phyloP scores from a whole-genome alignment of 1,140 invertebrate species.

The Zaprionus kolodkinae region DNA sequence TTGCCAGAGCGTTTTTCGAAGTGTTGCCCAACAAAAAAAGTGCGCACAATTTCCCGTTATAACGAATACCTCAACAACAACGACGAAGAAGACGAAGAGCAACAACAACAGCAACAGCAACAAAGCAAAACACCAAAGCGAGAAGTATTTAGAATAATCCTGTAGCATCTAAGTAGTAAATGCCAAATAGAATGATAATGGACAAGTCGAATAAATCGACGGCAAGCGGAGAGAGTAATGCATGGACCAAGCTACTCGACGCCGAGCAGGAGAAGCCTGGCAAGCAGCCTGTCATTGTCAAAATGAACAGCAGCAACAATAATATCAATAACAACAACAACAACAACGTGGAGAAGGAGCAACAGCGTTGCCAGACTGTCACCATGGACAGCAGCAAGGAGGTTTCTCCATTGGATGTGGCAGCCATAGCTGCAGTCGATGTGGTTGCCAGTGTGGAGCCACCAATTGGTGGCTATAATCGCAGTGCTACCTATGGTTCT shows the following conservation, averaged over 20 bases:
- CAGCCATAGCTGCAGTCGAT: neutral
- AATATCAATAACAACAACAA: conserved; percentile 23
- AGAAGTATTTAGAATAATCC: conserved; percentile 21
- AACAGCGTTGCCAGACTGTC: no score
- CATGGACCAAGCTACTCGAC: conserved; percentile 77
- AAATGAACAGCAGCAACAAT: conserved; percentile 47
- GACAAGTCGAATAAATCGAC: conserved; percentile 68
- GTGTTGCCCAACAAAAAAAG: conserved; percentile 55
- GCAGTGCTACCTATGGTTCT: conserved; percentile 66
- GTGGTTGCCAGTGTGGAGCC: conserved; percentile 32
- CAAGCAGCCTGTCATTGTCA: conserved; percentile 63
- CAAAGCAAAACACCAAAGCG: conserved; percentile 59
- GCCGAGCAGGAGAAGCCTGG: conserved; percentile 58
- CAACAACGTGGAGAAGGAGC: neutral
- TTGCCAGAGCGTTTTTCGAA: conserved; percentile 36
- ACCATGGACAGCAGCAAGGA: neutral
- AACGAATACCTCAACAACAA: conserved; percentile 49
- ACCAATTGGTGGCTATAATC: conserved; percentile 42
- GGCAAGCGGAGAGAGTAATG: conserved; percentile 60
- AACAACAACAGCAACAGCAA: conserved; percentile 10
- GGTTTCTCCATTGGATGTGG: neutral
- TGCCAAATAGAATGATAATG: conserved; percentile 79
- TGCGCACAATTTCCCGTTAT: conserved; percentile 71
- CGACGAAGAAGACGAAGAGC: conserved; percentile 2
- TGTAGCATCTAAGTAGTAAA: conserved; percentile 65